These are phyloP conservation scores for Lepidurus packardi DNA, from an alignment of 1,140 invertebrate species.

Conservation along the genomic window DNA sequence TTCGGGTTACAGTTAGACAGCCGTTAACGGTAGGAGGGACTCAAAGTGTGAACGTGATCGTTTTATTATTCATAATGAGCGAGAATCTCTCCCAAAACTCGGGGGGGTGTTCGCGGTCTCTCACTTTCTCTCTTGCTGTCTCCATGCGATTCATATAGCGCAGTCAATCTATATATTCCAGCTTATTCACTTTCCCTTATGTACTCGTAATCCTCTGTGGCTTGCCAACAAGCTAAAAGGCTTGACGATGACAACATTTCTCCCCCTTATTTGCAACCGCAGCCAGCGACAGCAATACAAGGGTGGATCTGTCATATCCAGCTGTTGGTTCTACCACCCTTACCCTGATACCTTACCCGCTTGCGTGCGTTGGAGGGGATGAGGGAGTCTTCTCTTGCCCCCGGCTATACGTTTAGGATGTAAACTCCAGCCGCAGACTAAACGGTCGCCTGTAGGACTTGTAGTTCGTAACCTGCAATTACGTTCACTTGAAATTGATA, in stretches of 20 bases:
- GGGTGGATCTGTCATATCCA: slow-evolving; percentile 17
- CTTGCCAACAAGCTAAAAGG: slow-evolving; percentile 21
- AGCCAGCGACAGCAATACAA: slow-evolving; percentile 11
- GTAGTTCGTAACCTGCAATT: too few relatives aligned
- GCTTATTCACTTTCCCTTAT: not conserved
- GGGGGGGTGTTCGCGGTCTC: not conserved
- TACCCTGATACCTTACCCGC: not conserved
- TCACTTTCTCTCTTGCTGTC: not conserved
- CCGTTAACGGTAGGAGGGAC: not conserved
- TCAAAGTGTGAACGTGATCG: not conserved
- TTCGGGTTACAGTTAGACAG: not conserved
- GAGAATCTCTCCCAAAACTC: not conserved
- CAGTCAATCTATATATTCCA: not conserved
- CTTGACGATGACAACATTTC: slow-evolving; percentile 19
- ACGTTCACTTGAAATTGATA: too few relatives aligned
- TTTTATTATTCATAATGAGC: slow-evolving; percentile 7
- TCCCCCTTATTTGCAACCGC: slow-evolving; percentile 15
- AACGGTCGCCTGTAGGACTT: too few relatives aligned
- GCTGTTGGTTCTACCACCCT: not conserved
- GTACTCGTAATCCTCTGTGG: not conserved
- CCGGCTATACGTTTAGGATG: too few relatives aligned
- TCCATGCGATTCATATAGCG: not conserved
- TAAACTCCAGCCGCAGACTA: too few relatives aligned
- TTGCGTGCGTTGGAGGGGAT: too few relatives aligned
- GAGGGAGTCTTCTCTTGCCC: too few relatives aligned